Conservation (phyloP, 2,888 invertebrate species). For the Stegana nigrithorax region DNA sequence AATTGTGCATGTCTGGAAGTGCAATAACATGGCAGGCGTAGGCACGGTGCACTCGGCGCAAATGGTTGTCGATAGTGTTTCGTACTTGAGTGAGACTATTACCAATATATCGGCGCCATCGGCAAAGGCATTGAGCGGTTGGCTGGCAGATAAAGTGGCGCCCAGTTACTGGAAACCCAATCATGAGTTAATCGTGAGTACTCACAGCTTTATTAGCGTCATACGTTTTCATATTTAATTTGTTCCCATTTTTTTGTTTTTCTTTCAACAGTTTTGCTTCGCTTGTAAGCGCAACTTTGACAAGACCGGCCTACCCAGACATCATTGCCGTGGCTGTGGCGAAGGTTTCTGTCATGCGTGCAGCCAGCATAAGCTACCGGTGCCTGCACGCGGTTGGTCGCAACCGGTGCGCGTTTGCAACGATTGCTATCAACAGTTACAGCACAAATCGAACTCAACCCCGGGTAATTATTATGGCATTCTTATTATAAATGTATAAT, state of each 20-base stretch:
- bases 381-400: constrained; percentile 80
- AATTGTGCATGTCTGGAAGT: constrained; percentile 78
- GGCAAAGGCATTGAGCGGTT: constrained; percentile 74
- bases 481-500: background rate
- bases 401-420: constrained; percentile 80
- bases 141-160: constrained; percentile 81
- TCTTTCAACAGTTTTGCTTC: constrained; percentile 72
- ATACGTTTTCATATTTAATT: constrained; percentile 1
- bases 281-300: constrained; percentile 74
- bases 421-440: constrained; percentile 70
- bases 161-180: constrained; percentile 86
- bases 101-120: constrained; percentile 77
- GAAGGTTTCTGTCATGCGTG: constrained; percentile 83
- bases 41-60: constrained; percentile 72
- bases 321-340: constrained; percentile 83
- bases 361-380: constrained; percentile 75
- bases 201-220: constrained; percentile 5
- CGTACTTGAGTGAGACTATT: constrained; percentile 74
- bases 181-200: constrained; percentile 76
- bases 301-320: constrained; percentile 73
- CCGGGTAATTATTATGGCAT: constrained; percentile 50
- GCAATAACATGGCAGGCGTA: constrained; percentile 70
- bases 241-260: constrained; percentile 2
- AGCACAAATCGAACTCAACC: constrained; percentile 51
- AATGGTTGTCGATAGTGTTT: constrained; percentile 75